A percentile compares a stretch with the other conserved stretches of the same genome.
phyloP scores from a whole-genome alignment of 2,113 vertebrate species.

The Trichechus manatus region DNA sequence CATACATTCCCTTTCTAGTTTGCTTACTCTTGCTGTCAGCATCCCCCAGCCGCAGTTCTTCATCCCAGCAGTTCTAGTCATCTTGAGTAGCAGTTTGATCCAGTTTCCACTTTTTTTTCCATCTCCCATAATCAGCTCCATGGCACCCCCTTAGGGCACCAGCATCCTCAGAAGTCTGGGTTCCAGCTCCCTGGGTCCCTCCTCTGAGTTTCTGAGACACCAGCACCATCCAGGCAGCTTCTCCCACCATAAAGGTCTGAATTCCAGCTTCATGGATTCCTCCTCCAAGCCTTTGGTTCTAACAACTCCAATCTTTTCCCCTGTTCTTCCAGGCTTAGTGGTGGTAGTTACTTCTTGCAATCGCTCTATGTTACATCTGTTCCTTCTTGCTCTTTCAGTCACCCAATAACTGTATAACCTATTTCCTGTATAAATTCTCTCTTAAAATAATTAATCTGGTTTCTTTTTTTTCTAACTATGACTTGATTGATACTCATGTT shows the following conservation, averaged over 20 bases:
- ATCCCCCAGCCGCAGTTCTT: neutral
- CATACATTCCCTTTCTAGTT: accelerated
- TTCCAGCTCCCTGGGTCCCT: too few species aligned
- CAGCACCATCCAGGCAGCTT: neutral
- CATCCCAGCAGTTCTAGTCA: neutral
- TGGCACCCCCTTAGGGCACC: neutral
- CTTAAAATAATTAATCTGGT: neutral
- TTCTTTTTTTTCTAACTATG: neutral
- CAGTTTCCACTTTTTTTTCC: neutral
- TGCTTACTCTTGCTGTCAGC: neutral
- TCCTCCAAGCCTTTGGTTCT: neutral
- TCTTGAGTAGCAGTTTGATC: neutral
- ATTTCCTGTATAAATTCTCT: neutral
- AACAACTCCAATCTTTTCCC: too few species aligned
- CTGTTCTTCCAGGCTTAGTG: neutral
- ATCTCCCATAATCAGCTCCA: neutral
- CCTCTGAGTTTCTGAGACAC: neutral
- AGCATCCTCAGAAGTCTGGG: neutral
- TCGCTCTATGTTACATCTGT: neutral
- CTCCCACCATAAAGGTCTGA: neutral
- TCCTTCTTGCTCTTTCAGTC: neutral
- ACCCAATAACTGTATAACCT: neutral
- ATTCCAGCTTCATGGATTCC: too few species aligned
- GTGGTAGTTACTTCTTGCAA: neutral
- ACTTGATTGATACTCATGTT: neutral